phyloP scores from a whole-genome alignment of 2,888 invertebrate genomes.

The Colostygia pectinataria region DNA sequence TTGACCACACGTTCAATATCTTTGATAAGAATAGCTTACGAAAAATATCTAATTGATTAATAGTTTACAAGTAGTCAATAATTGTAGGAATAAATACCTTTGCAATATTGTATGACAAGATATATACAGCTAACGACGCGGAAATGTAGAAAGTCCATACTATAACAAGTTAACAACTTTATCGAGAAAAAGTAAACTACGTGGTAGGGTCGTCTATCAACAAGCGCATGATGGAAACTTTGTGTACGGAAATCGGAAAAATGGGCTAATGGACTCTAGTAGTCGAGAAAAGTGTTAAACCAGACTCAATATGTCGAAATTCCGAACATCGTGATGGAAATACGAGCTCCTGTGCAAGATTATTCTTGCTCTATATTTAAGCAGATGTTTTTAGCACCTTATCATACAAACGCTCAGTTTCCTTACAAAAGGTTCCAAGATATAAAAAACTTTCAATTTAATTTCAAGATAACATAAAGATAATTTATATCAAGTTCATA shows the following conservation, averaged over 20 bases:
- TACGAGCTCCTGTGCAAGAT: background rate
- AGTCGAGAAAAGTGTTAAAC: constrained; percentile 17
- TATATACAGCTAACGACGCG: constrained; percentile 7
- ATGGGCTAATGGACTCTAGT: constrained; percentile 29
- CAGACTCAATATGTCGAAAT: constrained; percentile 17
- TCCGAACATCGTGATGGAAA: constrained; percentile 9
- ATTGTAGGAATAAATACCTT: background rate
- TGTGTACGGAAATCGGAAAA: constrained; percentile 29
- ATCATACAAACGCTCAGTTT: too few relatives aligned
- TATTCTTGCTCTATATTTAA: background rate
- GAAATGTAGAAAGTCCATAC: constrained; percentile 25
- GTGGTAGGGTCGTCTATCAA: constrained; percentile 7
- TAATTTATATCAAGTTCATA: too few relatives aligned
- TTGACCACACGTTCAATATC: too few relatives aligned
- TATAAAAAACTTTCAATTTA: too few relatives aligned
- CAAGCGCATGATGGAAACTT: constrained; percentile 15
- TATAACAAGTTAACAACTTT: constrained; percentile 23
- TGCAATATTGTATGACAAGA: constrained; percentile 1
- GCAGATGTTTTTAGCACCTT: too few relatives aligned
- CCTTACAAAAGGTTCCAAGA: too few relatives aligned
- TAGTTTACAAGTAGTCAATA: background rate
- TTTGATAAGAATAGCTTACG: too few relatives aligned
- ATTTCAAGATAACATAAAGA: too few relatives aligned
- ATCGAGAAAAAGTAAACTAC: constrained; percentile 24
- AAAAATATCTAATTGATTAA: background rate